Conservation (phyloP, 2,888 invertebrate species). For the Ochropleura leucogaster region DNA sequence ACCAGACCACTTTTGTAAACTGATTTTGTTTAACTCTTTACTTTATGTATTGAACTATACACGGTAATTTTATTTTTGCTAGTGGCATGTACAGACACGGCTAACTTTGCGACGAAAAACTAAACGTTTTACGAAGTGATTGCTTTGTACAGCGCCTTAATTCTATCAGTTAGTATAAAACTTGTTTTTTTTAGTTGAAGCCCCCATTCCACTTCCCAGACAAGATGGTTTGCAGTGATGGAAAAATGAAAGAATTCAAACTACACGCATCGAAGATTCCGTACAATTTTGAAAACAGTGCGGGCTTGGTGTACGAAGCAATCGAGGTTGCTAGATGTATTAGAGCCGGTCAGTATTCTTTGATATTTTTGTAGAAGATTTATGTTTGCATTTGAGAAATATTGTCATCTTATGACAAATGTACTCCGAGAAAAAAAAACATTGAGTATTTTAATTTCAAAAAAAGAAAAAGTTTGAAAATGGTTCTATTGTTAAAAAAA, state of each 20-base stretch:
- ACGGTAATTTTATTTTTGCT: too few relatives aligned
- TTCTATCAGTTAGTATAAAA: not conserved
- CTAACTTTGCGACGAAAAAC: too few relatives aligned
- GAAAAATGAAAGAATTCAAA: constrained; percentile 88
- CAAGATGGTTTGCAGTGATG: constrained; percentile 86
- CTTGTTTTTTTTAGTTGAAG: constrained; percentile 74
- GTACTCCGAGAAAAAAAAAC: not conserved
- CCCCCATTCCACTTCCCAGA: constrained; percentile 93
- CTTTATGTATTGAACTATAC: too few relatives aligned
- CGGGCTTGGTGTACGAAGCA: constrained; percentile 94
- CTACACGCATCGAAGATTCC: constrained; percentile 90
- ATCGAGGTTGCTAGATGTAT: constrained; percentile 93
- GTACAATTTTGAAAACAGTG: constrained; percentile 92
- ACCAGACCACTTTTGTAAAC: too few relatives aligned
- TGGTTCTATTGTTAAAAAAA: not conserved
- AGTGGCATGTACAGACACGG: too few relatives aligned
- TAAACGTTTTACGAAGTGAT: too few relatives aligned
- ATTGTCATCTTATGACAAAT: not conserved
- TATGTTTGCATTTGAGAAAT: not conserved
- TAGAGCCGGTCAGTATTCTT: constrained; percentile 76
- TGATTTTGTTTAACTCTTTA: too few relatives aligned
- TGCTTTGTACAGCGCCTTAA: too few relatives aligned
- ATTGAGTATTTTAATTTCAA: not conserved
- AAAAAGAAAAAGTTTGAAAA: not conserved
- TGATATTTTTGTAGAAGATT: too few relatives aligned